These are phyloP conservation scores for Orthosia gothica DNA, from an alignment of 2,888 invertebrate species.

Conservation along the genomic window DNA sequence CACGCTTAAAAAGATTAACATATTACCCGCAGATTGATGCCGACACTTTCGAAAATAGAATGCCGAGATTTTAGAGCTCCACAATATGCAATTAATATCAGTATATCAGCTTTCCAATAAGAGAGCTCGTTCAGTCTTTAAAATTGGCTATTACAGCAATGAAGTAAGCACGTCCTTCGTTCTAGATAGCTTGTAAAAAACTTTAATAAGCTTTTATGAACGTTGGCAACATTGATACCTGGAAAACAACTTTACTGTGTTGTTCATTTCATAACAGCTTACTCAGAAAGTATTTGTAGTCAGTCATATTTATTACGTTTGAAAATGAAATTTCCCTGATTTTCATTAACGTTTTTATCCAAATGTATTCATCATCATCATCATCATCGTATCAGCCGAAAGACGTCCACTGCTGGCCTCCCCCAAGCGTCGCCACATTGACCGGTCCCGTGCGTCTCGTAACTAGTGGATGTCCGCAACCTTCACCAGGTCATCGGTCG, in stretches of 20 bases:
- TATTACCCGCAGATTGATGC: slow-evolving; percentile 79
- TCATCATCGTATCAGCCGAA: too few relatives aligned
- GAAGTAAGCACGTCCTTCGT: slow-evolving; percentile 65
- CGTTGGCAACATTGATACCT: slow-evolving; percentile 20
- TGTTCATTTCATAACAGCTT: slow-evolving; percentile 5
- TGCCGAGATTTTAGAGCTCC: slow-evolving; percentile 69
- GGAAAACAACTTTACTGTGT: slow-evolving; percentile 2
- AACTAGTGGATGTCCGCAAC: too few relatives aligned
- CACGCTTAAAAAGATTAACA: slow-evolving; percentile 84
- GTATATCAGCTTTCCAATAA: slow-evolving; percentile 77
- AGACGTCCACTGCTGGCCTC: too few relatives aligned
- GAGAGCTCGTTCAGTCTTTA: slow-evolving; percentile 74
- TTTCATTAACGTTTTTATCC: neutral
- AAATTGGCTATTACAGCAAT: slow-evolving; percentile 80
- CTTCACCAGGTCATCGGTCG: too few relatives aligned
- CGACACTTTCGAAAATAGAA: slow-evolving; percentile 71
- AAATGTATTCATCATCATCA: too few relatives aligned
- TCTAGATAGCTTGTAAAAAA: slow-evolving; percentile 47
- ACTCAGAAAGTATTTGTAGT: neutral
- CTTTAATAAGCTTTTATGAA: slow-evolving; percentile 40
- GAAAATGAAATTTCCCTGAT: neutral
- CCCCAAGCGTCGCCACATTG: too few relatives aligned
- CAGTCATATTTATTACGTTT: neutral
- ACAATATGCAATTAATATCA: slow-evolving; percentile 74
- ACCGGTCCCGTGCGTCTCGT: too few relatives aligned